Evolutionary conservation across 2,888 invertebrate genomes (phyloP).

Genomic region (Hirtodrosophila histrioides): DNA sequence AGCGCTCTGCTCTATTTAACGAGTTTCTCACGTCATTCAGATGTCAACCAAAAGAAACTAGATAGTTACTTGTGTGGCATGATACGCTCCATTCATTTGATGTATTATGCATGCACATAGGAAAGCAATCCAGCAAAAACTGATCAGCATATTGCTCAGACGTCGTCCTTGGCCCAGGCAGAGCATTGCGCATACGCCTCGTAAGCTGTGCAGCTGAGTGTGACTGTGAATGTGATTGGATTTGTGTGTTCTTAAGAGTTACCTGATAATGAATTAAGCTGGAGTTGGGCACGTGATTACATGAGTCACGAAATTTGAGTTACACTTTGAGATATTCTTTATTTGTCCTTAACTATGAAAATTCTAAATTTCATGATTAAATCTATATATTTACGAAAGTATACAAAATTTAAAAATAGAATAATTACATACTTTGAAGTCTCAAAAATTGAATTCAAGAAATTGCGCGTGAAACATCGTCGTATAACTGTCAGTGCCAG

Average conservation of each 20-base stretch:
- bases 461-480: not conserved
- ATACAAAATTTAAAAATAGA: too few relatives aligned
- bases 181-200: constrained; percentile 45
- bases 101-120: constrained; percentile 45
- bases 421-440: too few relatives aligned
- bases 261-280: constrained; percentile 44
- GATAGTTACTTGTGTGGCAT: constrained; percentile 16
- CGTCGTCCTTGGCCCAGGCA: not conserved
- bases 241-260: constrained; percentile 26
- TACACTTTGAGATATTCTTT: too few relatives aligned
- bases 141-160: constrained; percentile 61
- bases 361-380: too few relatives aligned
- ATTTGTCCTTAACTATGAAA: too few relatives aligned
- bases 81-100: constrained; percentile 31
- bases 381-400: too few relatives aligned
- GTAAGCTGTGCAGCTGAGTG: constrained; percentile 48
- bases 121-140: constrained; percentile 16
- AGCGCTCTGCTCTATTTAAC: too few relatives aligned
- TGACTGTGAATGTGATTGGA: constrained; percentile 25
- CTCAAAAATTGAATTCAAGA: too few relatives aligned
- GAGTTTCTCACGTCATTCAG: too few relatives aligned
- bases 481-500: constrained; percentile 3
- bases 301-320: constrained; percentile 7
- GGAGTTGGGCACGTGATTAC: not conserved
- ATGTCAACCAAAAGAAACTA: not conserved